Conservation (phyloP, 2,113 vertebrate genomes). For the Gallinago paraguaiae region DNA sequence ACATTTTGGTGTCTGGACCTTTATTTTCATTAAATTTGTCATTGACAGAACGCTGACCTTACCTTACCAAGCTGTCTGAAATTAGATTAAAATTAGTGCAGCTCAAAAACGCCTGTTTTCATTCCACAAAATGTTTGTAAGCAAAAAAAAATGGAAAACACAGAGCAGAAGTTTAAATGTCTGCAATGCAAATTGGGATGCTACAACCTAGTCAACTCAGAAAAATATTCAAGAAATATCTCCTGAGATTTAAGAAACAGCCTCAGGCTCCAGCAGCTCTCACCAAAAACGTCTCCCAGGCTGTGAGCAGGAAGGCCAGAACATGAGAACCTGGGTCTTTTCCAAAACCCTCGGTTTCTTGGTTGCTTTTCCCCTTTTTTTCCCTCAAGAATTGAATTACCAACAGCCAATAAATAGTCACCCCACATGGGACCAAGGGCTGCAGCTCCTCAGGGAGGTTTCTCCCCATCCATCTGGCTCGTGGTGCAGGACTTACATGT, state of each 20-base stretch:
- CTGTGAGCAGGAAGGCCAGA: background rate
- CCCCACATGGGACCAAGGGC: fast-evolving
- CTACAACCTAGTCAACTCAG: background rate
- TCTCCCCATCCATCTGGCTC: background rate
- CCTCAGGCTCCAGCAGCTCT: background rate
- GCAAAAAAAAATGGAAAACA: background rate
- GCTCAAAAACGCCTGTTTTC: background rate
- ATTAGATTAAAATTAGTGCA: slow-evolving; percentile 43
- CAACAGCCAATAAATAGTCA: background rate
- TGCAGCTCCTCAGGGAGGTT: background rate
- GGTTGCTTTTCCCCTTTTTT: background rate
- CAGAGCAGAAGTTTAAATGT: background rate
- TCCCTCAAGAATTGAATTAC: background rate
- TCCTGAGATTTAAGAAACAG: background rate
- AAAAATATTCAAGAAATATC: background rate
- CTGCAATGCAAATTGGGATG: background rate
- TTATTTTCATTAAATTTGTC: slow-evolving; percentile 66
- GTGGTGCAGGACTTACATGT: background rate
- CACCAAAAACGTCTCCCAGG: background rate
- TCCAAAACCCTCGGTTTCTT: background rate
- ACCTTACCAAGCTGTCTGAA: slow-evolving; percentile 30
- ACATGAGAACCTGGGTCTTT: background rate
- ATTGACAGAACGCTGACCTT: slow-evolving; percentile 56
- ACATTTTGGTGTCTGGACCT: slow-evolving; percentile 47
- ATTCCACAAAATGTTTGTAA: background rate